Base-by-base conservation (phyloP, 2,797 vertebrate species). In the Gallirallus australis region DNA sequence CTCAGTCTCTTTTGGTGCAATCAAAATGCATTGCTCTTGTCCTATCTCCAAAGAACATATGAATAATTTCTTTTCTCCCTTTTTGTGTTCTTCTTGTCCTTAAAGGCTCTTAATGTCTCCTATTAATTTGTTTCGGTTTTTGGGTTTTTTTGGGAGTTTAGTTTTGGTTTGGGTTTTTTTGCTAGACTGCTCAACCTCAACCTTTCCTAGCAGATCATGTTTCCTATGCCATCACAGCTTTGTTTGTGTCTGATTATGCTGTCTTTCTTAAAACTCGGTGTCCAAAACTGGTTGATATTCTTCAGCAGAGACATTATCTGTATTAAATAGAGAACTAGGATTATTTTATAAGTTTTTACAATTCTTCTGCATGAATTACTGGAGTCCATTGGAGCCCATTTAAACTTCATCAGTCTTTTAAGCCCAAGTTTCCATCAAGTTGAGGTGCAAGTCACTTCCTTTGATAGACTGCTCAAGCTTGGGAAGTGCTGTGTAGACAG, bases 21-120 rank as follows among this genome's bases (percentile, higher is more conserved):
- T 86, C 80, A 92, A 88, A 95, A 93, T 24, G 28, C n/a, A 76
- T 90, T 93, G 59, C 15, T 65, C 65, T 93, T 83, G 20, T 71
- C 16, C 54, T 81, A 13, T 76, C 40, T 86, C 66, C 42, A 75
- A 71, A 90, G 57, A 90, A 71, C 12, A 50, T 31, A 85, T 4
- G 28, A 84, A 71, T 52, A 50, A 88, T 90, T 90, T 86, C 19
- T 94, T 82, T 79, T 76, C 31, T 71, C 19, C 9, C 5, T 31
- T 93, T 93, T 83, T 83, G 12, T 16, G 18, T 89, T 15, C 82
- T 7, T 70, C 23, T 75, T 50, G 54, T 47, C 60, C 54, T 92
- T 87, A 76, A 87, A 85, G 23, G 39, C 33, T 90, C 16, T 50
- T 90, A 69, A 69, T 40, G 3, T 31, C 15, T 70, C 18, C 83